phyloP scores from a whole-genome alignment of 1,140 invertebrate genomes.

The Sesamia nonagrioides region DNA sequence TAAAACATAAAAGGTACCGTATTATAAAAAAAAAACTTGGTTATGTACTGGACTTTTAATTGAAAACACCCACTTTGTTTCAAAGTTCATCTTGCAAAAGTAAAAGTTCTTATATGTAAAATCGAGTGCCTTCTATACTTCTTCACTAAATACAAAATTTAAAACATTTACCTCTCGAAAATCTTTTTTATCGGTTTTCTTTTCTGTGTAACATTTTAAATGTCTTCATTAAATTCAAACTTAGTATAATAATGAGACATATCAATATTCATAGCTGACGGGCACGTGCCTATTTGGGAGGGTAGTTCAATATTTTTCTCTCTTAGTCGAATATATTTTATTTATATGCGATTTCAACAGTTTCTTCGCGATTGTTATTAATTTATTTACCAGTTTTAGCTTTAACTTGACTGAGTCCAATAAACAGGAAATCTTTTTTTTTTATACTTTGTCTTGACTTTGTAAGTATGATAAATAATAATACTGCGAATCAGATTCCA shows the following conservation, averaged over 20 bases:
- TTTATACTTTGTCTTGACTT: too few species aligned
- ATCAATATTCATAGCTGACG: constrained; percentile 63
- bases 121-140: too few species aligned
- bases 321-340: constrained; percentile 45
- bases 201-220: constrained; percentile 13
- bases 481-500: neutral
- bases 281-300: constrained; percentile 57
- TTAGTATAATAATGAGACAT: constrained; percentile 55
- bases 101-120: too few species aligned
- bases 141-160: neutral
- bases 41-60: too few species aligned
- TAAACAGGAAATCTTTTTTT: too few species aligned
- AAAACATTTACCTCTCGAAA: neutral
- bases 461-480: neutral
- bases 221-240: constrained; percentile 19
- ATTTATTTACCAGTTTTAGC: neutral
- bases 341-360: constrained; percentile 50
- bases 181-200: neutral
- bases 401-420: too few species aligned
- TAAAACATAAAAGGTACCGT: too few species aligned
- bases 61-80: too few species aligned
- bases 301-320: constrained; percentile 35
- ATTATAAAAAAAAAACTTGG: too few species aligned
- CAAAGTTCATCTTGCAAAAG: too few species aligned
- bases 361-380: constrained; percentile 2